Conservation (phyloP, 2,113 vertebrate species). For the Pampusana beccarii region DNA sequence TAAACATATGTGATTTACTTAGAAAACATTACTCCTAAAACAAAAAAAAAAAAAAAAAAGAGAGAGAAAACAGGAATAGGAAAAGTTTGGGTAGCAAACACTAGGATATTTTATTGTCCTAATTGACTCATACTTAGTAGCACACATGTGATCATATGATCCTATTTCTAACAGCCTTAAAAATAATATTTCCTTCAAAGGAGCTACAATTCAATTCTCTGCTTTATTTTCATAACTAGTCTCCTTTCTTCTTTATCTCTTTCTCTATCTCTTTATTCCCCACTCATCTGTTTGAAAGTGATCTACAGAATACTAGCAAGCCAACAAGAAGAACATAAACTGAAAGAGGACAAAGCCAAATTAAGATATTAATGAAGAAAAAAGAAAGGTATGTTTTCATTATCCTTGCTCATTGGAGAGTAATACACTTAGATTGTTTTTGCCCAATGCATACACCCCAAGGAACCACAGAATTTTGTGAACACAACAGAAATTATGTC, state of each 20-base stretch:
- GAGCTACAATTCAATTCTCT: background rate
- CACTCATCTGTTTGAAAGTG: background rate
- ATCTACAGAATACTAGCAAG: background rate
- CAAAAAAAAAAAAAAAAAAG: background rate
- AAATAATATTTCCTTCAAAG: background rate
- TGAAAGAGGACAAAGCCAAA: background rate
- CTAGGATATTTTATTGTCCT: background rate
- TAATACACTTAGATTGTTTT: background rate
- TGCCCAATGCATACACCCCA: background rate
- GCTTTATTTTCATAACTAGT: background rate
- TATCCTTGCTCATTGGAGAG: background rate
- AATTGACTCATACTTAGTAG: background rate
- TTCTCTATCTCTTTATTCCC: no score
- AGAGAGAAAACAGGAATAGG: background rate
- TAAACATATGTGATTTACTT: background rate
- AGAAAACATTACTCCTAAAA: background rate
- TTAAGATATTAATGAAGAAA: background rate
- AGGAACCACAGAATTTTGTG: background rate
- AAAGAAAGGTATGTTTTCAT: background rate
- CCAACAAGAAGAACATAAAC: background rate
- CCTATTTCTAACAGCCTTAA: background rate
- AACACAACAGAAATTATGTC: background rate
- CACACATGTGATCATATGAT: background rate
- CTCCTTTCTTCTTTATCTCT: background rate
- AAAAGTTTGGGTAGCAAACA: background rate